Conservation (phyloP, 2,888 invertebrate species). For the Spodoptera littoralis region DNA sequence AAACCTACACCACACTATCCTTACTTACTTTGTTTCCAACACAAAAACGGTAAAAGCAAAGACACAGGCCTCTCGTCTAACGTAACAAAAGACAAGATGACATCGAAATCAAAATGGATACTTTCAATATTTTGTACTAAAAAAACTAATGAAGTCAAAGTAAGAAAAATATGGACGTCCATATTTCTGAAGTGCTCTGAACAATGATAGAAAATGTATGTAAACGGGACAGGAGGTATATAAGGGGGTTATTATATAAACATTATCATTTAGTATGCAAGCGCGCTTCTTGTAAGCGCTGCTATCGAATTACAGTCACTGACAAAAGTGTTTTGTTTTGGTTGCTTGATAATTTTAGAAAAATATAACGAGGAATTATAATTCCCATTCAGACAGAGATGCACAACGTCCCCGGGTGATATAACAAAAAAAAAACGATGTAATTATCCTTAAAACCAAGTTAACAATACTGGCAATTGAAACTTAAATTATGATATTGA, state of each 20-base stretch:
- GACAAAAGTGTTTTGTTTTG: conserved; percentile 2
- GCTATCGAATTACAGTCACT: conserved; percentile 25
- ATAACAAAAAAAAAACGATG: no score
- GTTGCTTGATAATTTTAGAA: background rate
- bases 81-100: conserved; percentile 68
- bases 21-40: conserved; percentile 77
- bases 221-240: conserved; percentile 12
- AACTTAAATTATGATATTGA: no score
- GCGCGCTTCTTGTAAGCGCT: conserved; percentile 24
- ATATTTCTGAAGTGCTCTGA: conserved; percentile 20
- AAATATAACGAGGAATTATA: no score
- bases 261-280: conserved; percentile 49
- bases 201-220: conserved; percentile 14
- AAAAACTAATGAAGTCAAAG: conserved; percentile 15
- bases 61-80: conserved; percentile 69
- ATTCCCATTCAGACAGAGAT: no score
- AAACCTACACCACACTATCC: background rate
- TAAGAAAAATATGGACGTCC: conserved; percentile 15
- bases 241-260: conserved; percentile 33
- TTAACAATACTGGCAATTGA: no score
- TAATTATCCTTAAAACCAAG: no score
- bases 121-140: conserved; percentile 15
- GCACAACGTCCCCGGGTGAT: no score
- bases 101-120: conserved; percentile 42
- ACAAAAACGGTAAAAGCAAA: conserved; percentile 70